Base-by-base conservation (phyloP, 2,888 invertebrate genomes). In the Zeuzera pyrina region DNA sequence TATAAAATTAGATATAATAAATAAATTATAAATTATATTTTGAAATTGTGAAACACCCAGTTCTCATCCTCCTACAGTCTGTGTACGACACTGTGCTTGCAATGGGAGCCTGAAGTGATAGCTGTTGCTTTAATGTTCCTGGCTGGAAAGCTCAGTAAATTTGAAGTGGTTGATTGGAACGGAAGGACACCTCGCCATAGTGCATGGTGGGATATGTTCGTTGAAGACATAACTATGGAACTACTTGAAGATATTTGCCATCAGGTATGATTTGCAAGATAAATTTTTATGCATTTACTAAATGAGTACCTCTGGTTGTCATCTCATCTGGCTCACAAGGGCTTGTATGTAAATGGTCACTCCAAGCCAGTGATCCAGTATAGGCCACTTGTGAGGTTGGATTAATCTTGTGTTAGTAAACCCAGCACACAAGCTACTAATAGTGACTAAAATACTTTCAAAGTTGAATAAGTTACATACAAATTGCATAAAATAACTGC, bases 101-200 rank as follows among this genome's bases (percentile, higher is more conserved):
- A 98, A 76, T 99, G 98, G 97, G 98, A 99, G 69, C 98, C 99
- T 0, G 98, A 99, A 78, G 95, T 99, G 25, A 94, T 95, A 44
- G 98, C 98, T 0, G 97, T 98, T 4, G 97, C 98, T 0, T 85
- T 99, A 7, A 95, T 99, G 89, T 97, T 98, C 72, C 86, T 99
- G 36, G 97, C 98, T 0, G 94, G 97, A 31, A 97, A 98, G 63
- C 85, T 99, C 12, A 95, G 94, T 64, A 97, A 97, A 74, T 97
- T 97, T 68, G 97, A 97, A 56, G 94, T 98, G 0, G 85, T 89
- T 3, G 97, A 98, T 73, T 98, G 97, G 97, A 87, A 89, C 21
- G 95, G 94, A 0, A 84, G 94, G 6, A 85, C 84, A 29, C 67
- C 90, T 2, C 89, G 91, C 56, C 92, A 95, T 68, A 85, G 87